Evolutionary conservation across 1,140 invertebrate genomes (phyloP).

Genomic region (Panagrolaimus sp.): DNA sequence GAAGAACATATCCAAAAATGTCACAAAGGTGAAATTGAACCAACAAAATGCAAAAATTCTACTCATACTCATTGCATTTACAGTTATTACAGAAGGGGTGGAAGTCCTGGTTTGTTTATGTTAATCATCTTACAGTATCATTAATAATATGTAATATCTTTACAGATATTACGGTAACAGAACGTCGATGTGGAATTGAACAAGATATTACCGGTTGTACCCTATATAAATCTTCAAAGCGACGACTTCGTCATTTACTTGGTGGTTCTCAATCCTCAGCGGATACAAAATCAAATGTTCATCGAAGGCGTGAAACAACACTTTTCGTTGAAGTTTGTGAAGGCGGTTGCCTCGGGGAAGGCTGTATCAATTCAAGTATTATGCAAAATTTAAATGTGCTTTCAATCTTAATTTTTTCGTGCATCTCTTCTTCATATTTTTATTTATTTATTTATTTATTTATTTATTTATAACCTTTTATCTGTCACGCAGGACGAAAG

Average conservation of each 20-base stretch:
- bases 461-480: too few species aligned
- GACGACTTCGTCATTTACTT: constrained; percentile 39
- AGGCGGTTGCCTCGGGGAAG: constrained; percentile 42
- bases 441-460: too few species aligned
- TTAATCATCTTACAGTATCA: neutral
- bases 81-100: constrained; percentile 40
- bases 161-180: constrained; percentile 46
- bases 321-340: constrained; percentile 50
- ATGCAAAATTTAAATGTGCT: too few species aligned
- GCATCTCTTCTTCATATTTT: too few species aligned
- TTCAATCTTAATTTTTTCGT: too few species aligned
- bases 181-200: constrained; percentile 44
- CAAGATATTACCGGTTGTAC: constrained; percentile 51
- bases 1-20: constrained; percentile 42
- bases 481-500: too few species aligned
- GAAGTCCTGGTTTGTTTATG: constrained; percentile 25
- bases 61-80: constrained; percentile 51
- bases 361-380: constrained; percentile 36
- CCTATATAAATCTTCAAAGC: constrained; percentile 41
- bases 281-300: neutral
- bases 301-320: constrained; percentile 40
- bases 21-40: constrained; percentile 37
- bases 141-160: neutral
- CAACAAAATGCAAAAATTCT: constrained; percentile 40
- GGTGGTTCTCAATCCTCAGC: constrained; percentile 25